Evolutionary conservation across 2,888 invertebrate genomes (phyloP).

Genomic region (Pristionchus mayeri): DNA sequence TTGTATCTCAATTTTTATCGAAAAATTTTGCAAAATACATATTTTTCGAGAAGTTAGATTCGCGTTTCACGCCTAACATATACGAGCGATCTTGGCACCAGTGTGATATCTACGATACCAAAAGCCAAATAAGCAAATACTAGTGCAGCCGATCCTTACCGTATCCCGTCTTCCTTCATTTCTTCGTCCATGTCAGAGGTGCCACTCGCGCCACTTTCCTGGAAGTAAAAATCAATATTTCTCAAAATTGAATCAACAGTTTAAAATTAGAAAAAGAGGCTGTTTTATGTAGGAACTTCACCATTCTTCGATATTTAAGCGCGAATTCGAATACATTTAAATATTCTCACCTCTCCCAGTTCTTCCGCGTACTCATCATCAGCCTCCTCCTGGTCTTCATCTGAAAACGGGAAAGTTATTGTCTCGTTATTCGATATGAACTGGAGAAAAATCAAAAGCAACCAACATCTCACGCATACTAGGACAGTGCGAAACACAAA

Average conservation of each 20-base stretch:
- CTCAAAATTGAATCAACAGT: not conserved
- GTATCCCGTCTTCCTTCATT: constrained; percentile 36
- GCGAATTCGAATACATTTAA: not conserved
- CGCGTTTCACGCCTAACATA: too few species aligned
- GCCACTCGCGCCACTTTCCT: constrained; percentile 49
- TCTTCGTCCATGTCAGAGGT: constrained; percentile 41
- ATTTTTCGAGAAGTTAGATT: too few species aligned
- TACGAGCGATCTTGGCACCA: too few species aligned
- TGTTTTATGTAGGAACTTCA: not conserved
- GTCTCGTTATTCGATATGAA: too few species aligned
- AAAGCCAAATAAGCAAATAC: too few species aligned
- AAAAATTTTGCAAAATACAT: too few species aligned
- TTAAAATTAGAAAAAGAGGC: not conserved
- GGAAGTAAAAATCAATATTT: not conserved
- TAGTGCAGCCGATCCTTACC: too few species aligned
- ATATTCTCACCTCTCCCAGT: constrained; percentile 42
- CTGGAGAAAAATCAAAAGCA: not conserved
- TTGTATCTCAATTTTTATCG: too few species aligned
- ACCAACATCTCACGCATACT: not conserved
- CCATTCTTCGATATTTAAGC: not conserved
- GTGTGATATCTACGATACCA: too few species aligned
- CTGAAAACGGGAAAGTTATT: not conserved
- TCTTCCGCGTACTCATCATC: constrained; percentile 49
- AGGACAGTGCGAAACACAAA: not conserved
- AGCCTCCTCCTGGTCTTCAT: constrained; percentile 48